These are phyloP conservation scores for Leptogaster cylindrica DNA, from an alignment of 2,888 invertebrate genomes.

Conservation along the genomic window DNA sequence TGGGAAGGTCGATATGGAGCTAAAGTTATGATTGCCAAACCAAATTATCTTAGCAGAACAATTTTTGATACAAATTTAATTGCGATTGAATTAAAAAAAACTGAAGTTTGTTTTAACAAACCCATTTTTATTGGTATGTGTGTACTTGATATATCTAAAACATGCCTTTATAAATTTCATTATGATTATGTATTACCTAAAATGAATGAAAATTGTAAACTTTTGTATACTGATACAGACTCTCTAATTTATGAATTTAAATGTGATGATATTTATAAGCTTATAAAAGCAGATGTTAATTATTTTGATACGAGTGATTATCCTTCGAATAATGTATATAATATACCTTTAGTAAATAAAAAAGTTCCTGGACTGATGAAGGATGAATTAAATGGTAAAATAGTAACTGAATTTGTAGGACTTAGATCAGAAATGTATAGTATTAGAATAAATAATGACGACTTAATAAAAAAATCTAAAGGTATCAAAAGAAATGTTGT, in stretches of 20 bases:
- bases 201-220: too few relatives aligned
- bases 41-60: background rate
- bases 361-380: conserved; percentile 3
- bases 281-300: too few relatives aligned
- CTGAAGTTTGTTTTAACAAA: background rate
- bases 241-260: too few relatives aligned
- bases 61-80: conserved; percentile 3
- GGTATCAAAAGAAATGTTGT: conserved; percentile 46
- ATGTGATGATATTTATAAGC: too few relatives aligned
- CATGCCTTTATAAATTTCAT: conserved; percentile 1
- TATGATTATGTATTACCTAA: background rate
- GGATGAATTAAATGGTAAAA: conserved; percentile 1
- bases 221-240: too few relatives aligned
- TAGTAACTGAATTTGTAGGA: conserved; percentile 44
- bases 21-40: background rate
- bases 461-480: conserved; percentile 48
- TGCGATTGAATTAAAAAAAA: background rate
- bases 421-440: conserved; percentile 52
- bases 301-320: too few relatives aligned
- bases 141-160: conserved; percentile 2
- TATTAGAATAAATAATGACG: conserved; percentile 44
- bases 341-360: too few relatives aligned
- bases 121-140: conserved; percentile 5
- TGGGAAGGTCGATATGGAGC: background rate
- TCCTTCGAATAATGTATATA: too few relatives aligned